These are phyloP conservation scores for Pachypeltis micranthus DNA, from an alignment of 1,140 invertebrate species.

Conservation along the genomic window DNA sequence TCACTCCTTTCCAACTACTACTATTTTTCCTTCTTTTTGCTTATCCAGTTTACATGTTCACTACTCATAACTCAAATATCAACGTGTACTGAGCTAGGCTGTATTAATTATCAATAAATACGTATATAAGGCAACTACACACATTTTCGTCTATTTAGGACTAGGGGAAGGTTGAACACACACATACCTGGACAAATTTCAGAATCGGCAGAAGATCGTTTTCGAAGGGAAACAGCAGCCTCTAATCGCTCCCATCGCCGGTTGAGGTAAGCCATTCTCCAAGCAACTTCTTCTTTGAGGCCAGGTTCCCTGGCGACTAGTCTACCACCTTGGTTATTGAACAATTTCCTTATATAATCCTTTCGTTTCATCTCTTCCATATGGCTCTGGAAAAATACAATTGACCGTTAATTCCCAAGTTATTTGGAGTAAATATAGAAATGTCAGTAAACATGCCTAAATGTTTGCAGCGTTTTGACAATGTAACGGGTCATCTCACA, in stretches of 20 bases:
- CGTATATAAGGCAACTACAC: too few species aligned
- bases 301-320: conserved; percentile 57
- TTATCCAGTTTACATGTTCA: too few species aligned
- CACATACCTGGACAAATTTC: conserved; percentile 39
- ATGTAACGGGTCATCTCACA: too few species aligned
- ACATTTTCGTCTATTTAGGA: too few species aligned
- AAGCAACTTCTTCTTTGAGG: conserved; percentile 60
- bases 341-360: conserved; percentile 55
- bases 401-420: background rate
- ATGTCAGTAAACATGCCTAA: background rate
- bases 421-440: conserved; percentile 1
- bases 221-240: conserved; percentile 40
- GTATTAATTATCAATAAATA: too few species aligned
- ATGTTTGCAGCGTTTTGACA: background rate
- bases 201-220: conserved; percentile 35
- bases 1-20: too few species aligned
- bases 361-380: conserved; percentile 54
- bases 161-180: too few species aligned
- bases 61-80: too few species aligned
- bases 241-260: conserved; percentile 63
- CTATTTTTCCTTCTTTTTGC: too few species aligned
- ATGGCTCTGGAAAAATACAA: conserved; percentile 24
- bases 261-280: conserved; percentile 57
- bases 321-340: conserved; percentile 64
- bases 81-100: too few species aligned